Conservation (phyloP, 2,797 vertebrate genomes). For the Ptychobarbus kaznakovi region DNA sequence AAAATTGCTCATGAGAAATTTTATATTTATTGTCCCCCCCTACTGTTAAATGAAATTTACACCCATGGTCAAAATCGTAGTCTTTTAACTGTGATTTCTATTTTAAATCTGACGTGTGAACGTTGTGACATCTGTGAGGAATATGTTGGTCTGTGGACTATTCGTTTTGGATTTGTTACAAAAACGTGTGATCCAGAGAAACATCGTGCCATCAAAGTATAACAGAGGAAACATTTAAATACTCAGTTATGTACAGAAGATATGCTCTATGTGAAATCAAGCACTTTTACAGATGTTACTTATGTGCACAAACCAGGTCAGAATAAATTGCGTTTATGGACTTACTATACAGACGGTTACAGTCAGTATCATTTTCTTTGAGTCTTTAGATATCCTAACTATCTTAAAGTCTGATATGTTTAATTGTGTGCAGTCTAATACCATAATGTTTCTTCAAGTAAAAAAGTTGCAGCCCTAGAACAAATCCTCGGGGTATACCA, state of each 20-base stretch:
- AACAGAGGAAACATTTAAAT: background rate
- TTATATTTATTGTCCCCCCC: too few relatives aligned
- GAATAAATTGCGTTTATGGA: background rate
- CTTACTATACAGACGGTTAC: background rate
- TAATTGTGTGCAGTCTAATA: background rate
- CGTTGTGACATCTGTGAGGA: constrained; percentile 5
- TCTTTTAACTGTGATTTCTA: background rate
- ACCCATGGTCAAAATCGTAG: background rate
- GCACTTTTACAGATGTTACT: constrained; percentile 25
- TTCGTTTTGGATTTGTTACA: background rate
- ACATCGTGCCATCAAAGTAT: constrained; percentile 25
- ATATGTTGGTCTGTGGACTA: background rate
- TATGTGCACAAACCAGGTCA: background rate
- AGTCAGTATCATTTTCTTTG: background rate
- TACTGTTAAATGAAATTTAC: too few relatives aligned
- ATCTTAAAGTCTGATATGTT: background rate
- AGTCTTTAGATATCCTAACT: background rate
- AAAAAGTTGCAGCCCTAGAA: background rate
- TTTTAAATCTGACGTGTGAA: background rate
- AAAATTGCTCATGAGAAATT: too few relatives aligned
- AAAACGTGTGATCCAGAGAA: constrained; percentile 10
- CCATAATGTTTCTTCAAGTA: background rate
- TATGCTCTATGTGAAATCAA: background rate
- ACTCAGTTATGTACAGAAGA: background rate
- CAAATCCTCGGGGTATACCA: too few relatives aligned